Conservation (phyloP, 1,140 invertebrate species). For the Vanessa tameamea region DNA sequence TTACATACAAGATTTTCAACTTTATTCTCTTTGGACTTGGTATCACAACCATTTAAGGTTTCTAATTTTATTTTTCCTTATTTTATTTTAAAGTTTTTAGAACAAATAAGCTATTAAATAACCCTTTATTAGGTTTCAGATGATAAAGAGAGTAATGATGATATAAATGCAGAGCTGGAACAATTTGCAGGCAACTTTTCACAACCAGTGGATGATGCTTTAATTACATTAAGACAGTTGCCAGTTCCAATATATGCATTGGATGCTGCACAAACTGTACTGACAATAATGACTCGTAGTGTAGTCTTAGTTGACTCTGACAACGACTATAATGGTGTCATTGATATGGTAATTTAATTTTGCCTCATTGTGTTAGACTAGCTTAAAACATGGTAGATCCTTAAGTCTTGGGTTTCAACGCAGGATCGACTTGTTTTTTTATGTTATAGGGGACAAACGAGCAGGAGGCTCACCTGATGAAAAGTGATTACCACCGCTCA, state of each 20-base stretch:
- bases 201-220: slow-evolving; percentile 43
- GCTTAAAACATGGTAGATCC: no score
- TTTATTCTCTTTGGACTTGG: slow-evolving; percentile 60
- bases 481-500: no score
- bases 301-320: slow-evolving; percentile 48
- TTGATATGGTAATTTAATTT: slow-evolving; percentile 50
- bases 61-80: slow-evolving; percentile 6
- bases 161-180: slow-evolving; percentile 55
- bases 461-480: no score
- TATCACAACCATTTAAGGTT: slow-evolving; percentile 59
- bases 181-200: slow-evolving; percentile 44
- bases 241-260: slow-evolving; percentile 63
- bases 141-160: slow-evolving; percentile 50
- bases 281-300: slow-evolving; percentile 58
- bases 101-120: background rate
- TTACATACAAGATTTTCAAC: slow-evolving; percentile 53
- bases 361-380: background rate
- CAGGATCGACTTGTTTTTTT: no score
- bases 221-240: slow-evolving; percentile 56
- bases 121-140: slow-evolving; percentile 39
- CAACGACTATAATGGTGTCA: slow-evolving; percentile 45
- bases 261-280: slow-evolving; percentile 52
- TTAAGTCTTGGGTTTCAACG: no score
- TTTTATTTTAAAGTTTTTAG: background rate
- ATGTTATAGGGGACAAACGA: no score